A percentile compares a stretch with the other conserved stretches of the same genome.
Evolutionary conservation across 1,140 invertebrate species (phyloP).

Genomic region (Penaeus japonicus): DNA sequence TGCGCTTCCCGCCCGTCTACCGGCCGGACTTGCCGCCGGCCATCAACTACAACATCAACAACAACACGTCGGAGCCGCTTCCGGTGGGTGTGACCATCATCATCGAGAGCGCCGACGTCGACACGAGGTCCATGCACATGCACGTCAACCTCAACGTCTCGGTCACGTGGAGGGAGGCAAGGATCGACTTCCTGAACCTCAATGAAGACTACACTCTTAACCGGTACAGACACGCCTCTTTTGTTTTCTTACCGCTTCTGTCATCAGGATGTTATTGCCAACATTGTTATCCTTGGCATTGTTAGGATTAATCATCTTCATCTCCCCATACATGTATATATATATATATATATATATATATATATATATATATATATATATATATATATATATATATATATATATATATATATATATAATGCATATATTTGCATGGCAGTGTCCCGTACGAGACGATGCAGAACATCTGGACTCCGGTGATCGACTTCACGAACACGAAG

Average conservation of each 20-base stretch:
- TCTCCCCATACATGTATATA: not conserved
- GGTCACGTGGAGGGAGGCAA: slow-evolving; percentile 52
- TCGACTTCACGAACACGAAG: slow-evolving; percentile 58
- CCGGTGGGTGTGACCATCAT: slow-evolving; percentile 42
- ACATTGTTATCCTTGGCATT: too few species aligned
- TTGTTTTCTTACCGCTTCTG: too few species aligned
- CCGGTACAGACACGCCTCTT: slow-evolving; percentile 26
- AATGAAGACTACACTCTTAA: slow-evolving; percentile 56
- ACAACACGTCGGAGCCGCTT: slow-evolving; percentile 17
- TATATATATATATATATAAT: slow-evolving; percentile 6
- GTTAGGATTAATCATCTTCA: too few species aligned
- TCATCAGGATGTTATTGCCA: too few species aligned
- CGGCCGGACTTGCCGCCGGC: slow-evolving; percentile 50
- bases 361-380: not conserved
- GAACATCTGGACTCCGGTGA: slow-evolving; percentile 49
- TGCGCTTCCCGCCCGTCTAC: slow-evolving; percentile 51
- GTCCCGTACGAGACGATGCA: slow-evolving; percentile 53
- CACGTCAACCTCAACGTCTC: slow-evolving; percentile 53
- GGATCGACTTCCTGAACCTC: slow-evolving; percentile 57
- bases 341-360: not conserved
- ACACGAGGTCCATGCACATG: slow-evolving; percentile 55
- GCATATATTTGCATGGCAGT: not conserved
- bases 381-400: not conserved
- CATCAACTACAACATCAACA: slow-evolving; percentile 26
- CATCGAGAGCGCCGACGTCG: slow-evolving; percentile 52